phyloP scores from a whole-genome alignment of 2,888 invertebrate genomes.

The Acleris literana region DNA sequence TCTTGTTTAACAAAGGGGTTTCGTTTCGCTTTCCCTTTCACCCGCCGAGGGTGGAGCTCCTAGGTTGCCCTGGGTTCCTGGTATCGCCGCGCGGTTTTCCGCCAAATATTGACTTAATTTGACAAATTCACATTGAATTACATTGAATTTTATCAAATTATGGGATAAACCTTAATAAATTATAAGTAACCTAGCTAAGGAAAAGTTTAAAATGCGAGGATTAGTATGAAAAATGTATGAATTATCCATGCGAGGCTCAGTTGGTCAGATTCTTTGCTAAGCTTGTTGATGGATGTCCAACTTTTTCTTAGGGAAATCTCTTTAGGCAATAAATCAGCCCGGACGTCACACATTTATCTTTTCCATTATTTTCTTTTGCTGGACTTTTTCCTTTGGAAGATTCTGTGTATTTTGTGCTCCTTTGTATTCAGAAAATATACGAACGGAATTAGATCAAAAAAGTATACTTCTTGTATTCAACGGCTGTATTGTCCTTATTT shows the following conservation, averaged over 20 bases:
- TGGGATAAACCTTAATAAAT: constrained; percentile 27
- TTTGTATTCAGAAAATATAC: constrained; percentile 1
- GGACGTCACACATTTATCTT: constrained; percentile 60
- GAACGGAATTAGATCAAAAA: not conserved
- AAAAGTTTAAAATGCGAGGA: constrained; percentile 39
- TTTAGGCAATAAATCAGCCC: constrained; percentile 60
- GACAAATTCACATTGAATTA: constrained; percentile 36
- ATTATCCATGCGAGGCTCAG: constrained; percentile 35
- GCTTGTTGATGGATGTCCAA: constrained; percentile 53
- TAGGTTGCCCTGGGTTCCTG: constrained; percentile 39
- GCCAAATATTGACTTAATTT: constrained; percentile 46
- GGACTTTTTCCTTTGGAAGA: constrained; percentile 33
- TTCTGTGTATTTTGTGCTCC: constrained; percentile 17
- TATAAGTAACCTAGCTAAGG: constrained; percentile 39
- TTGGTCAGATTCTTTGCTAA: constrained; percentile 45
- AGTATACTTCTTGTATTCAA: no score
- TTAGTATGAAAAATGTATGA: constrained; percentile 45
- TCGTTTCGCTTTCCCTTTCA: constrained; percentile 39
- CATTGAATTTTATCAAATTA: constrained; percentile 40
- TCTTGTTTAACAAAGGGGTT: constrained; percentile 42
- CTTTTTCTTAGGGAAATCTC: constrained; percentile 51
- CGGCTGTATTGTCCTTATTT: no score
- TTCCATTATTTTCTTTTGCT: constrained; percentile 44
- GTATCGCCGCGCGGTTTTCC: constrained; percentile 40
- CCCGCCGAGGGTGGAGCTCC: constrained; percentile 41